These are phyloP conservation scores for Sphinx pinastri DNA, from an alignment of 2,888 invertebrate species.

Conservation along the genomic window DNA sequence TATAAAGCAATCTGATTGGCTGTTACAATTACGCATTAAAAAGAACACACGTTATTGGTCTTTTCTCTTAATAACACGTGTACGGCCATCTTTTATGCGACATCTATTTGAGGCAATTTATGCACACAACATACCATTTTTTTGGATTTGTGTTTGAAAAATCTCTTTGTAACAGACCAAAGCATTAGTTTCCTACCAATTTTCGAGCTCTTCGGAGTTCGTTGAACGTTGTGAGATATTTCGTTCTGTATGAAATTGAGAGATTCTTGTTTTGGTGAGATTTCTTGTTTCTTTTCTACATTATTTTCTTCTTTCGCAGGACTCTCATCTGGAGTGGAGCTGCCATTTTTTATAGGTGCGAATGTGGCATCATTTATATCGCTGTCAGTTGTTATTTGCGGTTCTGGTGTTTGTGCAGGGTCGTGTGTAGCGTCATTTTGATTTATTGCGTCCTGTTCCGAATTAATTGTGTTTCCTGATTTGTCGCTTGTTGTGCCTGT, in stretches of 20 bases:
- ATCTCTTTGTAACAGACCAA: conserved; percentile 49
- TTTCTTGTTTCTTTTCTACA: conserved; percentile 25
- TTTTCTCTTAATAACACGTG: no score
- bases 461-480: conserved; percentile 56
- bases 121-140: conserved; percentile 34
- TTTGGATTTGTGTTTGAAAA: conserved; percentile 37
- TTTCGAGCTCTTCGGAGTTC: conserved; percentile 57
- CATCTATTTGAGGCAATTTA: background rate
- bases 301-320: conserved; percentile 32
- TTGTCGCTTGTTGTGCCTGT: conserved; percentile 62
- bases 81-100: background rate
- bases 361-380: conserved; percentile 33
- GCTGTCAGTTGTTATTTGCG: conserved; percentile 16
- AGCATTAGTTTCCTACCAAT: conserved; percentile 62
- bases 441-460: conserved; percentile 55
- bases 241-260: conserved; percentile 52
- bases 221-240: conserved; percentile 37
- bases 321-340: conserved; percentile 45
- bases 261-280: conserved; percentile 43
- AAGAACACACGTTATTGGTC: background rate
- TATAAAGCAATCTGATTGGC: no score
- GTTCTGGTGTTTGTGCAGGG: conserved; percentile 2
- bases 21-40: background rate
- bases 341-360: conserved; percentile 36
- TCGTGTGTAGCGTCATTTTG: conserved; percentile 35